These are phyloP conservation scores for Limnothrissa miodon DNA, from an alignment of 2,113 vertebrate genomes.

Conservation along the genomic window DNA sequence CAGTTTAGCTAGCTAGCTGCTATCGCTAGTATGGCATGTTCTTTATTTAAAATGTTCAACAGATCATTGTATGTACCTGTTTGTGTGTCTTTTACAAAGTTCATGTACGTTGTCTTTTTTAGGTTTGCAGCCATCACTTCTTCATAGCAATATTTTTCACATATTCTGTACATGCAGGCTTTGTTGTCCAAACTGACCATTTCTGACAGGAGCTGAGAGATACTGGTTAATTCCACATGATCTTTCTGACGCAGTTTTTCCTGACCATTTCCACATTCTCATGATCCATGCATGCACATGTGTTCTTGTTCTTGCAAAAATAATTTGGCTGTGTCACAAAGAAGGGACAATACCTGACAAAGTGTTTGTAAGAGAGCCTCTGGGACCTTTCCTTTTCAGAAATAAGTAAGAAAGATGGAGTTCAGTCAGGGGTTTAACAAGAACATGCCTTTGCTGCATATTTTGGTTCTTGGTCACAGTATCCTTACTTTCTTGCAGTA, in stretches of 20 bases:
- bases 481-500: neutral
- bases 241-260: slow-evolving; percentile 36
- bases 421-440: neutral
- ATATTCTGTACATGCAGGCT: slow-evolving; percentile 27
- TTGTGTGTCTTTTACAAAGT: slow-evolving; percentile 24
- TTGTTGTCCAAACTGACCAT: slow-evolving; percentile 29
- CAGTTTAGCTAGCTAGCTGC: too few species aligned
- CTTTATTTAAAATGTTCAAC: slow-evolving; percentile 20
- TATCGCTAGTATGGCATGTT: too few species aligned
- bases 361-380: neutral
- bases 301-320: slow-evolving; percentile 22
- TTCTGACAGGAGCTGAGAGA: slow-evolving; percentile 26
- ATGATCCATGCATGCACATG: slow-evolving; percentile 34
- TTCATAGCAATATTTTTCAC: slow-evolving; percentile 22
- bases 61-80: slow-evolving; percentile 5
- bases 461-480: neutral
- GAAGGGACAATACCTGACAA: neutral
- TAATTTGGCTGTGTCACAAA: neutral
- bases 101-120: slow-evolving; percentile 23
- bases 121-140: slow-evolving; percentile 16
- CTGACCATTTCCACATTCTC: slow-evolving; percentile 29
- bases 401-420: neutral
- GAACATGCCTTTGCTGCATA: neutral
- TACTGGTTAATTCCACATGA: slow-evolving; percentile 13
- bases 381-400: neutral